Base-by-base conservation (phyloP, 1,140 invertebrate genomes). In the Saccostrea cuccullata region DNA sequence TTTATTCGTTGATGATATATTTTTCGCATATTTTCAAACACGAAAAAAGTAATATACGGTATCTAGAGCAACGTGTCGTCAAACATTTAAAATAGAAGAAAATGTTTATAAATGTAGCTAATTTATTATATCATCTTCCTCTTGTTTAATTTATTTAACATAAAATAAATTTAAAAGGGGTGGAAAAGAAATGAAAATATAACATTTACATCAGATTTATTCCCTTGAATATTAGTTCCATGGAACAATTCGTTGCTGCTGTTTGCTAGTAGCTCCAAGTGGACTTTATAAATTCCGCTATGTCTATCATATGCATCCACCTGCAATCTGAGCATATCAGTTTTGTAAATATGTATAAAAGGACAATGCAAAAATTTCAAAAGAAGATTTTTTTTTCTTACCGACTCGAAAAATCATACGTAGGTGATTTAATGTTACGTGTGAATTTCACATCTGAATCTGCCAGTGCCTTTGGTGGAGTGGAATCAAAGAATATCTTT, bases 251-350 rank as follows among this genome's bases (percentile, higher is more conserved):
- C 20, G 1, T 55, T 67, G 6, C 56, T 84, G 17, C 84, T 30
- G 12, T 47, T 64, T 20, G 85, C 85, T 26, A 13, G 64, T n/a
- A 89, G 55, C 26, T 23, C 40, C 86, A 82, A 87, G 55, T 87
- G 55, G 26, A 89, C 77, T 77, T 77, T 84, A 23, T 55, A 55
- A 5, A 89, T 85, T 15, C 88, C 88, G 20, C 88, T 87, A 40
- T 89, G 64, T 23, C 20, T 58, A 58, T 89, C 88, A 47, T 47
- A 58, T 5, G 88, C 64, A 20, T 64, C 30, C 17, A 89, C n/a
- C 17, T 47, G 13, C 55, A 89, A 17, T 26, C 88, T 89, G 40
- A 20, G 5, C 0, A 47, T 47, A 36, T 6, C 6, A 6, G 0
- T 47, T 8, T 6, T 6, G 5, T 47, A 5, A 36, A 36, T 47